Conservation (phyloP, 2,888 invertebrate genomes). For the Melieria omissa region DNA sequence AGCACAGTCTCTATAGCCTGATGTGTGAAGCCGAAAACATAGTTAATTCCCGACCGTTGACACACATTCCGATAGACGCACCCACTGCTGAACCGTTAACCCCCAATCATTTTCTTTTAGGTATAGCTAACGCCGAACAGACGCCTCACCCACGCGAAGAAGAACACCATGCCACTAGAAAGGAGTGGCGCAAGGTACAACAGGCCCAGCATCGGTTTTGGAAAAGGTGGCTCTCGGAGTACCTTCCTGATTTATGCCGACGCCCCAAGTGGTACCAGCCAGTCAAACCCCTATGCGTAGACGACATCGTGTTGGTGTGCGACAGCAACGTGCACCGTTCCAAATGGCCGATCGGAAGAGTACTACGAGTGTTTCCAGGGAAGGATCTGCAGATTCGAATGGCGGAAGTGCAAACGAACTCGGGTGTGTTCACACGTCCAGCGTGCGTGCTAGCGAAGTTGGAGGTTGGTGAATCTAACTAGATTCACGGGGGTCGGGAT, state of each 20-base stretch:
- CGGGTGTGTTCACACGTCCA: slow-evolving; percentile 23
- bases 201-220: background rate
- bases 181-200: slow-evolving; percentile 16
- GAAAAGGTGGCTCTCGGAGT: background rate
- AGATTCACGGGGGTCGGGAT: no score
- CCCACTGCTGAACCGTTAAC: slow-evolving; percentile 38
- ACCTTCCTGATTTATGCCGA: slow-evolving; percentile 28
- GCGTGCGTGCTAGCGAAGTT: slow-evolving; percentile 26
- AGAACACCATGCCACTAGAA: background rate
- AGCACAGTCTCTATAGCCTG: slow-evolving; percentile 30
- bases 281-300: slow-evolving; percentile 12
- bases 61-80: slow-evolving; percentile 26
- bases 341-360: slow-evolving; percentile 27
- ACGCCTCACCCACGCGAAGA: slow-evolving; percentile 20
- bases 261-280: slow-evolving; percentile 31
- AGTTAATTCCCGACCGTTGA: slow-evolving; percentile 36
- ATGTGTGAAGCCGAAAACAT: slow-evolving; percentile 38
- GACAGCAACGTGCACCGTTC: slow-evolving; percentile 32
- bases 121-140: slow-evolving; percentile 31
- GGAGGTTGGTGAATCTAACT: slow-evolving; percentile 22
- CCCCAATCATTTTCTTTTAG: slow-evolving; percentile 38
- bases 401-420: slow-evolving; percentile 18
- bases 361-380: slow-evolving; percentile 22
- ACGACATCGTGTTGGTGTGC: slow-evolving; percentile 28
- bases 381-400: slow-evolving; percentile 24